Evolutionary conservation across 2,797 vertebrate species (phyloP), one percentile per base, ranked within the genome.

Genomic region (Rhinogobio ventralis): DNA sequence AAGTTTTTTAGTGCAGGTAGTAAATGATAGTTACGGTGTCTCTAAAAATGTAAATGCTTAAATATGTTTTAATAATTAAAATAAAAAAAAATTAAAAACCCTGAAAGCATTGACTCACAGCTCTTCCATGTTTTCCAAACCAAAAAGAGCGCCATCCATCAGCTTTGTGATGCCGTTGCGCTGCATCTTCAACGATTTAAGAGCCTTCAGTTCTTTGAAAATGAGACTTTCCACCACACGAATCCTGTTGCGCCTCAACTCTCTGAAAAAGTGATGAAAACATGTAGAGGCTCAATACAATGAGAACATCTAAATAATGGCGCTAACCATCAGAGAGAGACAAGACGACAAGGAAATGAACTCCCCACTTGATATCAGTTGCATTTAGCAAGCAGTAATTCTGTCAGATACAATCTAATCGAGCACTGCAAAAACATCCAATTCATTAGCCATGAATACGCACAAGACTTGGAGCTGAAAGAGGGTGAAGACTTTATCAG

Each of bases 121-220:
- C 91, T 99, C 97, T 89, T 99, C 97, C 91, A 99, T 99, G 92
- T 95, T 98, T 90, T 97, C 96, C 79, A 99, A 94, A 89, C 98
- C 98, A 94, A 99, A 99, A 92, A 99, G 98, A 0, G 98, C 98
- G 77, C 97, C 98, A 81, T 99, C 97, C 96, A 99, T 99, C 66
- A 99, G 96, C 92, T 95, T 97, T 69, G 93, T 96, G 89, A 99
- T 96, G 88, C 97, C 96, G 73, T 99, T 99, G 89, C 97, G 95
- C 86, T 99, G 98, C 96, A 99, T 96, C 93, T 98, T 99, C 90
- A 99, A 94, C 11, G 97, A 97, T 89, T 95, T 97, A 84, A 99
- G 92, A n/a, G 96, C 96, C 45, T 98, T 97, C 93, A 99, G 94
- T 15, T 97, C 98, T 94, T 99, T 98, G 92, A 99, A 99, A 4